These are phyloP conservation scores for Alligator mississippiensis DNA, from an alignment of 2,113 vertebrate species.

Conservation along the genomic window DNA sequence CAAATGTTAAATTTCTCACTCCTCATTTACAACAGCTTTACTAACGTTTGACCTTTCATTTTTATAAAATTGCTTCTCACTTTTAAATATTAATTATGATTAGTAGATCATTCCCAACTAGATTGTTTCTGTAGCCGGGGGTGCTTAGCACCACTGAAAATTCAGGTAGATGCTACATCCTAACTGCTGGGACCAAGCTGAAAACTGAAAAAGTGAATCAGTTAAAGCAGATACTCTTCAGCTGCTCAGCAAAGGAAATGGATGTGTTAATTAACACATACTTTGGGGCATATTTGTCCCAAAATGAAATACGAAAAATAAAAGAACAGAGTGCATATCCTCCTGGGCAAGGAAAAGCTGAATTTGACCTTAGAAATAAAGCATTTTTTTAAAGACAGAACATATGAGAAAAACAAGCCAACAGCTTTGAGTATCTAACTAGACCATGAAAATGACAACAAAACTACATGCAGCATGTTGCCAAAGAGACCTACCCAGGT, in stretches of 20 bases:
- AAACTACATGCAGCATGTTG: neutral
- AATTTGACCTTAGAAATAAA: slow-evolving; percentile 7
- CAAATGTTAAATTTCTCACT: neutral
- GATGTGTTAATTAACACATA: neutral
- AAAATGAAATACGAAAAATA: neutral
- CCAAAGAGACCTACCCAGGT: slow-evolving; percentile 12
- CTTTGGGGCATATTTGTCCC: neutral
- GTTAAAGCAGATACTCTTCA: neutral
- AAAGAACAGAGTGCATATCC: neutral
- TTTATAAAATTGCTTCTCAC: neutral
- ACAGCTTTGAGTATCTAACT: neutral
- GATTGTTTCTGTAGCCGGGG: neutral
- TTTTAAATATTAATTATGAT: neutral
- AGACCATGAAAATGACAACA: neutral
- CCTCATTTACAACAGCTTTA: neutral
- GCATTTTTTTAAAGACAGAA: neutral
- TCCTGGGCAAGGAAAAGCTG: neutral
- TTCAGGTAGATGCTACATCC: neutral
- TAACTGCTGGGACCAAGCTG: neutral
- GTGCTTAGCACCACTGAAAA: neutral
- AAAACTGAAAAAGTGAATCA: neutral
- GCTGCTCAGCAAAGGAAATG: neutral
- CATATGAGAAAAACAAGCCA: neutral
- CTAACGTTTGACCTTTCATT: neutral
- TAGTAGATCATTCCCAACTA: neutral